Percentiles rank a stretch among this genome's conserved stretches.
These are phyloP conservation scores for Sebastes kiyomatsui DNA, from an alignment of 2,797 vertebrate species.

Conservation along the genomic window DNA sequence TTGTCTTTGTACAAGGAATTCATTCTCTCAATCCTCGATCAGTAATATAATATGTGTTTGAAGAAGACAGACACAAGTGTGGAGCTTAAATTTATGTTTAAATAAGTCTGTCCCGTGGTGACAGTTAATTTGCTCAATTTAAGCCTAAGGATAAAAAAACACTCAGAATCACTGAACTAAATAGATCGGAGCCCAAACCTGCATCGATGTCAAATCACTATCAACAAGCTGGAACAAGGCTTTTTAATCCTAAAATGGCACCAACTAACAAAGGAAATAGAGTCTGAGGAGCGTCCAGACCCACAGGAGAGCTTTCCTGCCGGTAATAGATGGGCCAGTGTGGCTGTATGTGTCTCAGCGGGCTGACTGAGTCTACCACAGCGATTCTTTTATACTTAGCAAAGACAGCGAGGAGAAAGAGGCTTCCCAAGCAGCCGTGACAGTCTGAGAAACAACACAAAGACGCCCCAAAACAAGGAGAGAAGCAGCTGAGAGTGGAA, in stretches of 20 bases:
- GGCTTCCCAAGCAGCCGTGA: slow-evolving; percentile 35
- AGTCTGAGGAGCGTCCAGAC: not conserved
- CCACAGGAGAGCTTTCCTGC: slow-evolving; percentile 21
- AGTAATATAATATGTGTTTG: not conserved
- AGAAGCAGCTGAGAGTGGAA: slow-evolving; percentile 4
- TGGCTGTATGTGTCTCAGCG: slow-evolving; percentile 14
- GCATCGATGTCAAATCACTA: not conserved
- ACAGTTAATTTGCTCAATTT: slow-evolving; percentile 6
- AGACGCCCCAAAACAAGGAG: slow-evolving; percentile 23
- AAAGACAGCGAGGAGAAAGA: slow-evolving; percentile 16
- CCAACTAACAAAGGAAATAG: not conserved
- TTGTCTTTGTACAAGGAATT: not conserved
- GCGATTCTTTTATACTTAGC: slow-evolving; percentile 34
- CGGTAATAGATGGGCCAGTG: slow-evolving; percentile 11
- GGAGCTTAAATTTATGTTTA: not conserved
- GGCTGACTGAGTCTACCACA: slow-evolving; percentile 17
- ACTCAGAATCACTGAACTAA: not conserved
- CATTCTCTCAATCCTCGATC: not conserved
- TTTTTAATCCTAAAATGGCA: not conserved
- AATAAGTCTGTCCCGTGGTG: not conserved
- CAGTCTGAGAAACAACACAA: slow-evolving; percentile 8
- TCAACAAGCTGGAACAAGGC: not conserved
- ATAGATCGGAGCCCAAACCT: not conserved
- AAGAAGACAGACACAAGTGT: not conserved
- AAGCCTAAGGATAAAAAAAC: not conserved